A percentile compares a stretch with the other conserved stretches of the same genome.
Conservation (phyloP, 2,797 vertebrate genomes). For the Allobates femoralis region DNA sequence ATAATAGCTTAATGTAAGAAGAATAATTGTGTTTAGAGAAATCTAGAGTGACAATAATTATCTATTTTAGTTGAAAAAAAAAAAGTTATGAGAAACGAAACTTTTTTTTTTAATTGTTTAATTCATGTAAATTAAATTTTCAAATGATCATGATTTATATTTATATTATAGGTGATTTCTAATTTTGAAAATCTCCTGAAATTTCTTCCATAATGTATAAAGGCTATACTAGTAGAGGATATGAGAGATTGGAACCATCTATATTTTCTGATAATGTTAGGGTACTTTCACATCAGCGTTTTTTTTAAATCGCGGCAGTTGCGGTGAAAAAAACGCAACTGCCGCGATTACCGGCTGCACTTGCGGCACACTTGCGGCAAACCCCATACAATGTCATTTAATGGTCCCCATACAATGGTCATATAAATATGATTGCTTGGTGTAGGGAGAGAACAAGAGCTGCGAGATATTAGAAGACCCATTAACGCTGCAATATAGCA, state of each 20-base stretch:
- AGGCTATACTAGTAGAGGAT: background rate
- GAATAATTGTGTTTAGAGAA: background rate
- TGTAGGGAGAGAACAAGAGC: no score
- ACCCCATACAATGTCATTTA: background rate
- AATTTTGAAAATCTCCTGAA: background rate
- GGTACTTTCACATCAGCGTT: no score
- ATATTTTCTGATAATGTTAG: background rate
- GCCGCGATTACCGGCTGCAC: no score
- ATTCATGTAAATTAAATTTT: background rate
- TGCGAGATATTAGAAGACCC: no score
- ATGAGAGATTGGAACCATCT: background rate
- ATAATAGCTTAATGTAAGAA: constrained; percentile 33
- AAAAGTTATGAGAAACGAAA: background rate
- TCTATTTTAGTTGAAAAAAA: background rate
- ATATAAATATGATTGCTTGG: no score
- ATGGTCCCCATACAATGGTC: no score
- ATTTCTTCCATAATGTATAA: background rate
- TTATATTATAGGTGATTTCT: background rate
- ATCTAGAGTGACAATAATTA: background rate
- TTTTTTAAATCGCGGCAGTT: no score
- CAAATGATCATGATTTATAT: background rate
- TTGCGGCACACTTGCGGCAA: no score
- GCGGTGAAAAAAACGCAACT: no score
- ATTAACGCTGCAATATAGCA: no score
- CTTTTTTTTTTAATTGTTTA: background rate